Base-by-base conservation (phyloP, 1,140 invertebrate genomes). In the Xylocopa sonorina region DNA sequence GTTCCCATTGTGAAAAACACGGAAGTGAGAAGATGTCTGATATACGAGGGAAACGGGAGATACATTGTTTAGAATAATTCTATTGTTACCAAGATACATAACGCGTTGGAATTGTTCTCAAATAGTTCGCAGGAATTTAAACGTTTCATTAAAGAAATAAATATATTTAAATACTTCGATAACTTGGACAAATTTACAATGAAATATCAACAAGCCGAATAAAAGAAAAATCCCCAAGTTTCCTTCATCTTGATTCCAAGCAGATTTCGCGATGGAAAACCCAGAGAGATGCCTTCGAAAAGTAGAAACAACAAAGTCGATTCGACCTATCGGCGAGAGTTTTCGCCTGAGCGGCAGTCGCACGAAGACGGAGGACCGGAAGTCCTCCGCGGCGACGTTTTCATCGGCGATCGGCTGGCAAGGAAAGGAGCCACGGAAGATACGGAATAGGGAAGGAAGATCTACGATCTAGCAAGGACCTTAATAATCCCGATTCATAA, bases 401-500 rank as follows among this genome's bases (percentile, higher is more conserved):
- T 75, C 80, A 82, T 82, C 66, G 57, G 32, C 74, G 53, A 81
- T 85, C 63, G 64, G 55, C 18, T 38, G 34, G 16, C 21, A n/a
- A n/a, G n/a, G n/a, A n/a, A n/a, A n/a, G n/a, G n/a, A n/a, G 41
- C 64, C 5, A 6, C 16, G 18, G 16, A 3, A 5, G 34, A 6
- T 10, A 79, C 24, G 18, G n/a, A 21, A 57, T 24, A 41, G 48
- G 29, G 18, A 46, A 43, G 57, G 32, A 85, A 86, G 85, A 86
- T 85, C 80, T 83, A 85, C 57, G 84, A 83, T 86, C 73, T 73
- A 80, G 72, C 77, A 50, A 83, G 67, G 64, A 85, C 81, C 77
- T 83, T 86, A 86, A 86, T 86, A 86, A 86, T 86, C 85, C 64
- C 77, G 83, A 86, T 86, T 86, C 85, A 86, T 86, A 86, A 85